Evolutionary conservation across 2,888 invertebrate genomes (phyloP), one percentile per base, ranked within the genome.

Genomic region (Diploptera punctata): DNA sequence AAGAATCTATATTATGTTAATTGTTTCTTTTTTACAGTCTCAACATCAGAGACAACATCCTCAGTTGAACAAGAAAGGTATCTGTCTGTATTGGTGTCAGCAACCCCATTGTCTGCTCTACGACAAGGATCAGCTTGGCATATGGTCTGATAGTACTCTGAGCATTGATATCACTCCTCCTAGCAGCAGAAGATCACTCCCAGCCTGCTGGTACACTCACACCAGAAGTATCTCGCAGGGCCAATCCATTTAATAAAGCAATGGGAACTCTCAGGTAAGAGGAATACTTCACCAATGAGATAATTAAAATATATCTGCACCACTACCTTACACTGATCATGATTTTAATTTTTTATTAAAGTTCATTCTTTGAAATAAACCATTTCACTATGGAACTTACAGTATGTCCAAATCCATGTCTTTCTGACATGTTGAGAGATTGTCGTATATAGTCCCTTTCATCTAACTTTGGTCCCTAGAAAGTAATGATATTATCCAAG

Each of bases 11-110:
- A n/a, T n/a, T n/a, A n/a, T n/a, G n/a, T n/a, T n/a, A n/a, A n/a
- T n/a, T n/a, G n/a, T n/a, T n/a, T n/a, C n/a, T n/a, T 61, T n/a
- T 24, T 61, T 49, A 24, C 38, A 70, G 70, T 65, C 10, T 90
- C 91, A 1, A 87, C 87, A 16, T 91, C 92, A 0, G 93, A 93
- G 79, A 90, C 90, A 4, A 92, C 93, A 0, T 93, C 93, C 52
- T 90, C 91, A 3, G 83, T 93, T 74, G 95, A 96, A 82, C 95
- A 94, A 83, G 95, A 96, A 81, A 90, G 93, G 76, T 95, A 93
- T 82, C 84, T 96, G 74, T 87, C 90, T 57, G 90, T 93, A 1
- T 82, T 97, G 57, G 94, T 94, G 33, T 86, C 90, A 1, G 89
- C 91, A 79, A 95, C 87, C 73, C 93, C 85, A 81, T 81, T 88